Evolutionary conservation across 2,888 invertebrate species (phyloP).

Genomic region (Phoronis australis): DNA sequence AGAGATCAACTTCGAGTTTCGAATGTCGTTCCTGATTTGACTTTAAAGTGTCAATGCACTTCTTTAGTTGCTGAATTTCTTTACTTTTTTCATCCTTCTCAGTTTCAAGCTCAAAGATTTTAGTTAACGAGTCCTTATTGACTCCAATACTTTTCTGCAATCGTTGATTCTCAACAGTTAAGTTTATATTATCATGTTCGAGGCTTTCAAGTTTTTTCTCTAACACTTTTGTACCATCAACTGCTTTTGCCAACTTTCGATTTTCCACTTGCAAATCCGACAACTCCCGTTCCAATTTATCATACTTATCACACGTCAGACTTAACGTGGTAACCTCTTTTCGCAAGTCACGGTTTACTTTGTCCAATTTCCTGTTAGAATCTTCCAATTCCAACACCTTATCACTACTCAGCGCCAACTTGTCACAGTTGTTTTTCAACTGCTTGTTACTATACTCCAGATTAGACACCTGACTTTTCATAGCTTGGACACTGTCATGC

Average conservation of each 20-base stretch:
- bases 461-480: slow-evolving; percentile 40
- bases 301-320: slow-evolving; percentile 47
- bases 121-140: slow-evolving; percentile 32
- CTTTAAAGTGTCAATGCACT: slow-evolving; percentile 30
- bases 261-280: slow-evolving; percentile 47
- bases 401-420: slow-evolving; percentile 39
- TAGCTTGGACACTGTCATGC: slow-evolving; percentile 37
- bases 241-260: slow-evolving; percentile 34
- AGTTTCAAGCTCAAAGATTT: slow-evolving; percentile 35
- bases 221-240: slow-evolving; percentile 29
- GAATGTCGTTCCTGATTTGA: slow-evolving; percentile 44
- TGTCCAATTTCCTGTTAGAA: slow-evolving; percentile 43
- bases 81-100: slow-evolving; percentile 44
- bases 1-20: slow-evolving; percentile 47
- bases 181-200: slow-evolving; percentile 48
- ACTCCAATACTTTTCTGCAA: slow-evolving; percentile 46
- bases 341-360: slow-evolving; percentile 46
- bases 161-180: slow-evolving; percentile 49
- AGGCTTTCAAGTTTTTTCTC: slow-evolving; percentile 37
- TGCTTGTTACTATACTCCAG: slow-evolving; percentile 51
- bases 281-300: slow-evolving; percentile 46
- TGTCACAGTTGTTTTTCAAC: slow-evolving; percentile 37
- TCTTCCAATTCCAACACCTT: slow-evolving; percentile 45
- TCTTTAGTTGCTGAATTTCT: slow-evolving; percentile 36
- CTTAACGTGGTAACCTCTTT: slow-evolving; percentile 45